phyloP scores from a whole-genome alignment of 2,888 invertebrate genomes.

The Spatulosminthurus flaviceps region DNA sequence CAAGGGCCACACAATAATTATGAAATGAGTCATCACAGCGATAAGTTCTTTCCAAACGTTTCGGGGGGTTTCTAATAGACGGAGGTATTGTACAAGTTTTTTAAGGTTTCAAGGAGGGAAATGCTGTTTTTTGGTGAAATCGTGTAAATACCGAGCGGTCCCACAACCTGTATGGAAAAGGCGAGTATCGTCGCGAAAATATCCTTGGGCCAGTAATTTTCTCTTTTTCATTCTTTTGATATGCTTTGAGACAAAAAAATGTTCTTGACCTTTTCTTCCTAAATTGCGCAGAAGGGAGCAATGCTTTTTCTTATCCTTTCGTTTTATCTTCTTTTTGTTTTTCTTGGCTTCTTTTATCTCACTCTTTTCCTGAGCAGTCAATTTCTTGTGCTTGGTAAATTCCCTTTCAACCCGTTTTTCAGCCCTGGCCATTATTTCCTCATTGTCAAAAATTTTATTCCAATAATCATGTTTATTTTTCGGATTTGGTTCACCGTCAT shows the following conservation, averaged over 20 bases:
- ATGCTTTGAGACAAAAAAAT: conserved; percentile 32
- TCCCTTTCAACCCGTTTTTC: conserved; percentile 35
- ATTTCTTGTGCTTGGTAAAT: background rate
- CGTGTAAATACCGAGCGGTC: conserved; percentile 1
- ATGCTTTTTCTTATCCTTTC: conserved; percentile 14
- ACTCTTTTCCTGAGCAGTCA: background rate
- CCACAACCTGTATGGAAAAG: conserved; percentile 37
- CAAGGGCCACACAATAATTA: conserved; percentile 55
- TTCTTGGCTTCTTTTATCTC: conserved; percentile 28
- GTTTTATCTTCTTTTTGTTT: conserved; percentile 10
- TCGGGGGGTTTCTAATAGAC: conserved; percentile 21
- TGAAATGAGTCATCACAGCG: conserved; percentile 53
- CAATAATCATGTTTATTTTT: conserved; percentile 27
- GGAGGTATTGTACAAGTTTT: background rate
- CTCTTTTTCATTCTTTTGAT: conserved; percentile 33
- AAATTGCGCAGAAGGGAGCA: background rate
- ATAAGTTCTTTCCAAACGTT: conserved; percentile 24
- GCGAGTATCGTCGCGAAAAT: conserved; percentile 21
- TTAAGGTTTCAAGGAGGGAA: no score
- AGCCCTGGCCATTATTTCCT: conserved; percentile 11
- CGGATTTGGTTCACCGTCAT: conserved; percentile 6
- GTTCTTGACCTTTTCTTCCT: conserved; percentile 21
- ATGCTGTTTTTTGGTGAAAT: no score
- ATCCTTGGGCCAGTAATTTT: conserved; percentile 15
- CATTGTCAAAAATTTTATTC: conserved; percentile 10